Evolutionary conservation across 2,797 vertebrate species (phyloP).

Genomic region (Streptopelia turtur): DNA sequence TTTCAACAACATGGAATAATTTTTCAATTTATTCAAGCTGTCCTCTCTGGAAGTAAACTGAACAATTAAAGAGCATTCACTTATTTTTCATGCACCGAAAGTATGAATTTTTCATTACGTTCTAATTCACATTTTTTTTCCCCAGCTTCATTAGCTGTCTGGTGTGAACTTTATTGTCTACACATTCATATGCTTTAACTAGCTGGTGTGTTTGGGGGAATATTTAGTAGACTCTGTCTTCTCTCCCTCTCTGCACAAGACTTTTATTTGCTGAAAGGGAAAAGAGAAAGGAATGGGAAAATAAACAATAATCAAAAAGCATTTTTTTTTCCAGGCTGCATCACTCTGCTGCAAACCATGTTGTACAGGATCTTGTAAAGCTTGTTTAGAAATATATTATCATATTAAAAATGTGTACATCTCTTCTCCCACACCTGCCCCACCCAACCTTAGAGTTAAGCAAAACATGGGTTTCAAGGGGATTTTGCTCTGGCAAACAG

Average conservation of each 20-base stretch:
- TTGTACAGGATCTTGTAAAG: constrained; percentile 44
- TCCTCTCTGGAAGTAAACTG: constrained; percentile 52
- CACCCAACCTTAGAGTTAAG: background rate
- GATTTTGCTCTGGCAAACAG: constrained; percentile 48
- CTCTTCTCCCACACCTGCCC: background rate
- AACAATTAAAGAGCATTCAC: constrained; percentile 72
- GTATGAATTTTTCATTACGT: constrained; percentile 75
- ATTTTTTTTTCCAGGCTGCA: constrained; percentile 8
- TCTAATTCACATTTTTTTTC: constrained; percentile 66
- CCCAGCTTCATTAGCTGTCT: constrained; percentile 73
- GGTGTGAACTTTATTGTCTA: constrained; percentile 71
- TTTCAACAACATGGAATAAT: constrained; percentile 18
- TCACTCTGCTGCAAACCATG: background rate
- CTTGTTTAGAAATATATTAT: constrained; percentile 39
- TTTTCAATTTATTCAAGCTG: constrained; percentile 55
- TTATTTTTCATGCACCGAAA: constrained; percentile 68
- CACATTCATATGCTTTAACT: constrained; percentile 59
- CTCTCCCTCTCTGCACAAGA: background rate
- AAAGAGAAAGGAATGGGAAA: constrained; percentile 38
- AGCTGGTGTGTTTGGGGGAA: background rate
- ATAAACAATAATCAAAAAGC: constrained; percentile 35
- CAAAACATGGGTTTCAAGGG: constrained; percentile 19
- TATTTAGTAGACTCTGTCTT: constrained; percentile 42
- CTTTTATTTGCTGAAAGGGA: constrained; percentile 29
- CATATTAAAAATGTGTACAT: constrained; percentile 38